These are phyloP conservation scores for Epinephelus fuscoguttatus DNA, from an alignment of 2,113 vertebrate species.

Conservation along the genomic window DNA sequence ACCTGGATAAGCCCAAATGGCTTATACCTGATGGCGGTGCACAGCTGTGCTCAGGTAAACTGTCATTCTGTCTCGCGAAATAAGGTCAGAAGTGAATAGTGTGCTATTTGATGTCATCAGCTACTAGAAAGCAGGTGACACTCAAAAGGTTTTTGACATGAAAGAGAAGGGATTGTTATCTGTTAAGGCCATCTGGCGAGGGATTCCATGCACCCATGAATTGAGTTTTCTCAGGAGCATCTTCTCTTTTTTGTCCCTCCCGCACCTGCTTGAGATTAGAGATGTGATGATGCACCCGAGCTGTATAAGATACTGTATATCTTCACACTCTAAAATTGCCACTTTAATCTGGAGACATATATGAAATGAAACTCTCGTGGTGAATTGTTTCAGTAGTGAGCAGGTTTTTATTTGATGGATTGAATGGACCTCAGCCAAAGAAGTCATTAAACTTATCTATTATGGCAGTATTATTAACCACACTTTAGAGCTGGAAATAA, in stretches of 20 bases:
- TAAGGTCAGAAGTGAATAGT: slow-evolving; percentile 65
- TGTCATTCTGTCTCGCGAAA: slow-evolving; percentile 58
- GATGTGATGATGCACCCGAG: slow-evolving; percentile 14
- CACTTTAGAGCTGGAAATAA: slow-evolving; percentile 21
- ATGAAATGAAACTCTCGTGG: background rate
- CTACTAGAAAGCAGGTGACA: slow-evolving; percentile 37
- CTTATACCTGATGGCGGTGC: slow-evolving; percentile 70
- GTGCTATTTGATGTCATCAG: slow-evolving; percentile 59
- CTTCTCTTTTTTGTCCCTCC: background rate
- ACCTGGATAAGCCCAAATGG: slow-evolving; percentile 73
- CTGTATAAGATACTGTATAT: background rate
- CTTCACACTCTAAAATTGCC: background rate
- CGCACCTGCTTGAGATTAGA: slow-evolving; percentile 5
- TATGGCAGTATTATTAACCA: slow-evolving; percentile 24
- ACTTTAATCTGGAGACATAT: slow-evolving; percentile 11
- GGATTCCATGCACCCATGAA: slow-evolving; percentile 23
- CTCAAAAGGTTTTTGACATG: slow-evolving; percentile 31
- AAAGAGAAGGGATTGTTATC: slow-evolving; percentile 35
- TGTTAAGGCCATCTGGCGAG: slow-evolving; percentile 44
- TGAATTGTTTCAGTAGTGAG: slow-evolving; percentile 7
- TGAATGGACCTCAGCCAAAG: slow-evolving; percentile 38
- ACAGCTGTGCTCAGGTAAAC: slow-evolving; percentile 75
- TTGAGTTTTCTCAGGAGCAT: slow-evolving; percentile 18
- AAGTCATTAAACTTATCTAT: slow-evolving; percentile 48
- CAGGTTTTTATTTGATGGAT: slow-evolving; percentile 51